These are phyloP conservation scores for Ooceraea biroi DNA, from an alignment of 1,140 invertebrate species.

Conservation along the genomic window DNA sequence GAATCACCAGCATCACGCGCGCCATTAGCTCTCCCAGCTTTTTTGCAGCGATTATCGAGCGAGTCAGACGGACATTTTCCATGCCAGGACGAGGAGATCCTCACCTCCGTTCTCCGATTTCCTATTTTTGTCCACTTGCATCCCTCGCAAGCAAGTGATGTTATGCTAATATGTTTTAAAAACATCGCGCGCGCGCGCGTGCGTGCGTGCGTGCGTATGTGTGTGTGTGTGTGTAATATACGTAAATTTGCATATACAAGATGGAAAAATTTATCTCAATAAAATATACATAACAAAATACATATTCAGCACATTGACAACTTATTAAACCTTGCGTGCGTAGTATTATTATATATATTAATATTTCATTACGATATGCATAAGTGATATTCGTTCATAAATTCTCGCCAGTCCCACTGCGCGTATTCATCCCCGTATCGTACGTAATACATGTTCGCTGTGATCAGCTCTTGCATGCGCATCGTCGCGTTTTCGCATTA, in stretches of 20 bases:
- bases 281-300: no score
- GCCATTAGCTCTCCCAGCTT: slow-evolving; percentile 73
- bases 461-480: slow-evolving; percentile 40
- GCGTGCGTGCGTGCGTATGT: no score
- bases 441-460: neutral
- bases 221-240: no score
- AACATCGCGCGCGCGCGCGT: slow-evolving; percentile 70
- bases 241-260: no score
- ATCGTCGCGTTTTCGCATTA: slow-evolving; percentile 39
- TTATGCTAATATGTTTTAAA: slow-evolving; percentile 73
- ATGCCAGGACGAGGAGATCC: neutral
- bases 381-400: neutral
- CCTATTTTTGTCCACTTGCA: neutral
- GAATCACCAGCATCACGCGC: slow-evolving; percentile 78
- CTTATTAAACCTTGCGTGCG: no score
- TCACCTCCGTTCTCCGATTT: neutral
- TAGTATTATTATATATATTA: no score
- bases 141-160: neutral
- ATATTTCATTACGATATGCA: neutral
- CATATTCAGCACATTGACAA: no score
- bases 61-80: slow-evolving; percentile 47
- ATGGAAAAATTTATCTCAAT: no score
- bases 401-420: neutral
- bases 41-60: slow-evolving; percentile 71
- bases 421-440: neutral